Conservation (phyloP, 2,113 vertebrate species). For the Lophotis ruficrista region DNA sequence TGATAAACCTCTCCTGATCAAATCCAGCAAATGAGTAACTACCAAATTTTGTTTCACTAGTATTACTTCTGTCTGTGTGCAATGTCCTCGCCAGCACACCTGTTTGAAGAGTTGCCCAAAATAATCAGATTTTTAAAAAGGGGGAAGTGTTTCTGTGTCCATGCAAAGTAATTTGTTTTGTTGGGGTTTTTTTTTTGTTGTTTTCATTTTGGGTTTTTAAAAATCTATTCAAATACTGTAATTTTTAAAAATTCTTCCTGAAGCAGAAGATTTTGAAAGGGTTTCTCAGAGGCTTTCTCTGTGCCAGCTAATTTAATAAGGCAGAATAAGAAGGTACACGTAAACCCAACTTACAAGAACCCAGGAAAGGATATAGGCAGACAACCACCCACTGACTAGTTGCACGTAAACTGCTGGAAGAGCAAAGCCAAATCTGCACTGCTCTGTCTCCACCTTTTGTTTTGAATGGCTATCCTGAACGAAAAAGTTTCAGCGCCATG, state of each 20-base stretch:
- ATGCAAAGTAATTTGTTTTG: not conserved
- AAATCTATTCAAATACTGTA: not conserved
- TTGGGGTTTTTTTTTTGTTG: not conserved
- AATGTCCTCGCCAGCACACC: not conserved
- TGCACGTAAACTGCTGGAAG: not conserved
- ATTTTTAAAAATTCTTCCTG: not conserved
- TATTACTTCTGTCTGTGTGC: not conserved
- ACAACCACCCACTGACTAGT: not conserved
- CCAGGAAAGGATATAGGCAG: not conserved
- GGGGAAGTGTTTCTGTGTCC: not conserved
- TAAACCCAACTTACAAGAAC: not conserved
- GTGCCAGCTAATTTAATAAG: conserved; percentile 44
- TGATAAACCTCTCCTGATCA: conserved; percentile 47
- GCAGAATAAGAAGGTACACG: conserved; percentile 15
- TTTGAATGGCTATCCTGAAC: not conserved
- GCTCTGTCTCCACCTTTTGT: not conserved
- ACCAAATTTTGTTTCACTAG: not conserved
- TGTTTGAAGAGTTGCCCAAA: not conserved
- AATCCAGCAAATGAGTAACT: conserved; percentile 36
- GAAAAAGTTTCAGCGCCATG: not conserved
- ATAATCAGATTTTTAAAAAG: not conserved
- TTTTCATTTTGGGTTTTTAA: not conserved
- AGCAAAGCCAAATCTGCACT: not conserved
- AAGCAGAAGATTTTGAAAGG: not conserved
- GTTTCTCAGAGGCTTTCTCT: conserved; percentile 48